These are phyloP conservation scores for Ischnus inquisitorius DNA, from an alignment of 2,888 invertebrate species.

Conservation along the genomic window DNA sequence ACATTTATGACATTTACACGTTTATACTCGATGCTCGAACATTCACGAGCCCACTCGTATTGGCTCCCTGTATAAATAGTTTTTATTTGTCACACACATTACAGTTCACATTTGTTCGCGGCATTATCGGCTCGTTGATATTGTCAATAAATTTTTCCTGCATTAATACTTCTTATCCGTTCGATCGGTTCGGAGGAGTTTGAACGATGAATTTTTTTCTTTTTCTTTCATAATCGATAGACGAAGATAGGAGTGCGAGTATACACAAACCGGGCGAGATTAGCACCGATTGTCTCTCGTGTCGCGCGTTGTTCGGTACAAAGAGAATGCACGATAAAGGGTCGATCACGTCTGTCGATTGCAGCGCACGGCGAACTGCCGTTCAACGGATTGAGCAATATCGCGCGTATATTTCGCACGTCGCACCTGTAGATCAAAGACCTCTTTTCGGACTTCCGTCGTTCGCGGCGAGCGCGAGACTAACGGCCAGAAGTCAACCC, in stretches of 20 bases:
- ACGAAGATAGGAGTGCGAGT: conserved; percentile 22
- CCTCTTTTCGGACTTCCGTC: not conserved
- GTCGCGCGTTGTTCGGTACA: not conserved
- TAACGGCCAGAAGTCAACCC: not conserved
- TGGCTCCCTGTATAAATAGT: not conserved
- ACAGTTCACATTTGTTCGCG: conserved; percentile 17
- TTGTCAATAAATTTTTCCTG: conserved; percentile 20
- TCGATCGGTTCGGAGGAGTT: conserved; percentile 16
- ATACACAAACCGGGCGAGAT: conserved; percentile 41
- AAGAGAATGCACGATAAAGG: conserved; percentile 68
- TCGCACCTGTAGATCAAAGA: conserved; percentile 9
- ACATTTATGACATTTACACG: conserved; percentile 52
- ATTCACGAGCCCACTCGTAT: not conserved
- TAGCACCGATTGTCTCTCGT: conserved; percentile 41
- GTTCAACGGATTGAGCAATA: not conserved
- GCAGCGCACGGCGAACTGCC: not conserved
- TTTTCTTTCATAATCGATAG: conserved; percentile 30
- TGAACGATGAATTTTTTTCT: conserved; percentile 23
- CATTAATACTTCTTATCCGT: not conserved
- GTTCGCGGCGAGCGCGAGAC: not conserved
- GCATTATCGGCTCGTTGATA: not conserved
- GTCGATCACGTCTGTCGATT: conserved; percentile 69
- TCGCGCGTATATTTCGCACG: not conserved
- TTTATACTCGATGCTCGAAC: conserved; percentile 26
- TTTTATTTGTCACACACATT: conserved; percentile 12